These are phyloP conservation scores for Drosophila takahashii DNA, from an alignment of 1,140 invertebrate species.

Conservation along the genomic window DNA sequence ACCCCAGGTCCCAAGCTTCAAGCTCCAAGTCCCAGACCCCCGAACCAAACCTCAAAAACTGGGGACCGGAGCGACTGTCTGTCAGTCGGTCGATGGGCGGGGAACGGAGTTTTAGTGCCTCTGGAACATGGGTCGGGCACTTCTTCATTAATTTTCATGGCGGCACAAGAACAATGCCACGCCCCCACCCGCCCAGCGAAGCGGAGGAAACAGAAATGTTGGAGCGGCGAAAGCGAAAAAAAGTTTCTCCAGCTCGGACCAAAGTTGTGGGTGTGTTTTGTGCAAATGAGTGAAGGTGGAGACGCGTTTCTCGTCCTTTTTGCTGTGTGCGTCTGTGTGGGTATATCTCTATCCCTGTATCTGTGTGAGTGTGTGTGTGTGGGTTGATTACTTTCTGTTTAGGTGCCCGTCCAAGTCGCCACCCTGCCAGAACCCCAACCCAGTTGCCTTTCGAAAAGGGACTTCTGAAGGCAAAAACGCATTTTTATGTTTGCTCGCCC, in stretches of 20 bases:
- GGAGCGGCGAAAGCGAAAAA: conserved; percentile 53
- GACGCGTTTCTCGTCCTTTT: conserved; percentile 33
- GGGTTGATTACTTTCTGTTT: conserved; percentile 82
- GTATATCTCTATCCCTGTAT: conserved; percentile 13
- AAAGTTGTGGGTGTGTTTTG: conserved; percentile 80
- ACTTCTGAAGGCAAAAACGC: conserved; percentile 76
- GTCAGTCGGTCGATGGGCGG: conserved; percentile 40
- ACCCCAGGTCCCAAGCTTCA: background rate
- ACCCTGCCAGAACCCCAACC: conserved; percentile 17
- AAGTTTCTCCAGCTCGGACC: conserved; percentile 73
- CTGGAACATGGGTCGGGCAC: conserved; percentile 78
- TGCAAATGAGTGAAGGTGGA: conserved; percentile 75
- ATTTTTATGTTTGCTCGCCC: conserved; percentile 80
- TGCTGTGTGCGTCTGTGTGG: conserved; percentile 22
- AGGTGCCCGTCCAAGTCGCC: conserved; percentile 59
- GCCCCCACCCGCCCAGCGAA: conserved; percentile 16
- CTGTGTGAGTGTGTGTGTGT: conserved; percentile 54
- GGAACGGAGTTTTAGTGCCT: conserved; percentile 66
- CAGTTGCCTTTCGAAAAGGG: conserved; percentile 47
- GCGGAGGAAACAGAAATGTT: conserved; percentile 70
- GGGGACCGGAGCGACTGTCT: conserved; percentile 34
- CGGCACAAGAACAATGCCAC: conserved; percentile 78
- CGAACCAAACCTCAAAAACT: conserved; percentile 13
- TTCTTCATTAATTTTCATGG: conserved; percentile 84
- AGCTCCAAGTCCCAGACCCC: conserved; percentile 4